Evolutionary conservation across 2,888 invertebrate species (phyloP).

Genomic region (Alsophila aescularia): DNA sequence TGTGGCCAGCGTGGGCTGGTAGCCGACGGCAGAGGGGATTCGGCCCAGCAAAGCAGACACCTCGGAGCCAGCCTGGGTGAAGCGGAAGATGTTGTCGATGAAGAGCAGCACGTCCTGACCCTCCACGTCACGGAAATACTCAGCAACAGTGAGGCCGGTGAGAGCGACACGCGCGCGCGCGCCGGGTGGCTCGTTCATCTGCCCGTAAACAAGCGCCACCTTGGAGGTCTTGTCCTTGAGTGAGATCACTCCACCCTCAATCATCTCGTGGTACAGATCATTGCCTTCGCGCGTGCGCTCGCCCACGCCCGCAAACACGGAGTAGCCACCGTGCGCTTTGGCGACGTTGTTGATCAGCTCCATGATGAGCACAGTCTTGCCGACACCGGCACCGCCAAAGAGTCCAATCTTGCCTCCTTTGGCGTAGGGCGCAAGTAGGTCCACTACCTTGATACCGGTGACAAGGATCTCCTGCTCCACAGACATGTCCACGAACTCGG

Average conservation of each 20-base stretch:
- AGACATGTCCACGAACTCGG: conserved; percentile 96
- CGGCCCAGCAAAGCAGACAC: conserved; percentile 96
- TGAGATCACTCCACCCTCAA: conserved; percentile 96
- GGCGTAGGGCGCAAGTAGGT: conserved; percentile 95
- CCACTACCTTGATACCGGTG: conserved; percentile 98
- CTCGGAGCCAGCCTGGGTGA: conserved; percentile 96
- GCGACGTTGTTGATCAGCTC: conserved; percentile 98
- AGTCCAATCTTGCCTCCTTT: conserved; percentile 98
- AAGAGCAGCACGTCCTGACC: conserved; percentile 98
- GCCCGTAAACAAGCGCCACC: conserved; percentile 96
- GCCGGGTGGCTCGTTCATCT: conserved; percentile 99
- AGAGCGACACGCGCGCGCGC: conserved; percentile 97
- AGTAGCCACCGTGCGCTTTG: conserved; percentile 98
- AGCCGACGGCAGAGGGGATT: conserved; percentile 98
- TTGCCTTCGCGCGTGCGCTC: conserved; percentile 98
- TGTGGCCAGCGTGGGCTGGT: conserved; percentile 97
- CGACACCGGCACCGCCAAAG: conserved; percentile 97
- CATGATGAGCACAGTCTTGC: conserved; percentile 98
- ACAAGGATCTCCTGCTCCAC: conserved; percentile 95
- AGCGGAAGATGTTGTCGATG: conserved; percentile 98
- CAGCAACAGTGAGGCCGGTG: conserved; percentile 96
- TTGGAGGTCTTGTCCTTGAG: conserved; percentile 95
- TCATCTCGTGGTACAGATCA: conserved; percentile 98
- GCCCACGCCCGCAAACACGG: conserved; percentile 97
- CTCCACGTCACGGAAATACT: conserved; percentile 97